Evolutionary conservation across 2,888 invertebrate species (phyloP).

Genomic region (Cyrtodaria siliqua): DNA sequence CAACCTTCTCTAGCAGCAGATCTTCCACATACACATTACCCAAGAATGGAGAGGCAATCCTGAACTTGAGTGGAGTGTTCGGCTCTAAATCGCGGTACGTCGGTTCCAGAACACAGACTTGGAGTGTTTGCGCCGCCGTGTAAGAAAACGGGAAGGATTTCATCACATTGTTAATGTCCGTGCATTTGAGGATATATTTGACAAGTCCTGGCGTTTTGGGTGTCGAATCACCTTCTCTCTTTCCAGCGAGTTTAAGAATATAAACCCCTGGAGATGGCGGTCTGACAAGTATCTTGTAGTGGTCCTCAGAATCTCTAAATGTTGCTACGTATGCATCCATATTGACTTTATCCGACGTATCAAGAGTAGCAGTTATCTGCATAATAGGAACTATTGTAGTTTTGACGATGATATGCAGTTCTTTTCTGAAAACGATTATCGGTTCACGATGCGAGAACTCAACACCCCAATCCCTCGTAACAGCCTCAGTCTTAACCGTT

Average conservation of each 20-base stretch:
- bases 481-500: constrained; percentile 60
- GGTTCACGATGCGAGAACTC: constrained; percentile 64
- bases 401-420: constrained; percentile 61
- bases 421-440: constrained; percentile 65
- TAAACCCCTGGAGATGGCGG: constrained; percentile 63
- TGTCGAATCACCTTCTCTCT: constrained; percentile 57
- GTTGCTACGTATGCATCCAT: constrained; percentile 64
- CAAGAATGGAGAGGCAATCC: constrained; percentile 62
- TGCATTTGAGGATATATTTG: constrained; percentile 65
- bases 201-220: constrained; percentile 56
- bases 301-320: constrained; percentile 61
- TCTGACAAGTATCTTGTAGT: constrained; percentile 58
- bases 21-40: constrained; percentile 56
- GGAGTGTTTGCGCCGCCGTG: constrained; percentile 60
- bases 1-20: constrained; percentile 52
- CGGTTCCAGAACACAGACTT: constrained; percentile 59
- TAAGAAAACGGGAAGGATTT: constrained; percentile 64
- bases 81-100: constrained; percentile 62
- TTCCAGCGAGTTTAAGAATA: constrained; percentile 61
- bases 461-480: constrained; percentile 63
- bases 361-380: constrained; percentile 62
- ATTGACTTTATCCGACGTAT: constrained; percentile 63
- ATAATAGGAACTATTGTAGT: constrained; percentile 64
- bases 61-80: constrained; percentile 53
- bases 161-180: constrained; percentile 63